Conservation (phyloP, 1,140 invertebrate genomes). For the Eueides isabella region DNA sequence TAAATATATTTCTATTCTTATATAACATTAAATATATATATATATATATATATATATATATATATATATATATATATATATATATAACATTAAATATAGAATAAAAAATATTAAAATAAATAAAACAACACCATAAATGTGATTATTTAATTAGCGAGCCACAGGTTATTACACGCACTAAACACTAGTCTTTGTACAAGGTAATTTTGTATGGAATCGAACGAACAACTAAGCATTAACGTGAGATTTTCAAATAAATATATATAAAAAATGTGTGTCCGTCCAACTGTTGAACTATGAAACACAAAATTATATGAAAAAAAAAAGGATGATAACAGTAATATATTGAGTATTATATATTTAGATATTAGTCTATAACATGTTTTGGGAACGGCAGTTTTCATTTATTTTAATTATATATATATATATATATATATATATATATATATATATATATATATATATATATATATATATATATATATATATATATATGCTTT, state of each 20-base stretch:
- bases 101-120: too few species aligned
- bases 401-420: neutral
- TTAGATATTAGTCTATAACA: neutral
- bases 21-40: too few species aligned
- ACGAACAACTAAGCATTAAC: neutral
- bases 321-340: too few species aligned
- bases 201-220: slow-evolving; percentile 49
- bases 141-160: slow-evolving; percentile 61
- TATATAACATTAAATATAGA: too few species aligned
- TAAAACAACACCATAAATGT: slow-evolving; percentile 58
- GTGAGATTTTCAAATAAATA: neutral
- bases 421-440: neutral
- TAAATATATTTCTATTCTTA: too few species aligned
- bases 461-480: too few species aligned
- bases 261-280: neutral
- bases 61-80: too few species aligned
- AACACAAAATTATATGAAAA: neutral
- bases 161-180: slow-evolving; percentile 53
- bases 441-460: neutral
- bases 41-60: too few species aligned
- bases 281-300: neutral
- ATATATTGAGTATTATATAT: slow-evolving; percentile 18
- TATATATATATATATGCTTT: neutral
- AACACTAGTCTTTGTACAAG: slow-evolving; percentile 65
- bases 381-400: neutral